These are phyloP conservation scores for Troides aeacus DNA, from an alignment of 2,888 invertebrate species.

Conservation along the genomic window DNA sequence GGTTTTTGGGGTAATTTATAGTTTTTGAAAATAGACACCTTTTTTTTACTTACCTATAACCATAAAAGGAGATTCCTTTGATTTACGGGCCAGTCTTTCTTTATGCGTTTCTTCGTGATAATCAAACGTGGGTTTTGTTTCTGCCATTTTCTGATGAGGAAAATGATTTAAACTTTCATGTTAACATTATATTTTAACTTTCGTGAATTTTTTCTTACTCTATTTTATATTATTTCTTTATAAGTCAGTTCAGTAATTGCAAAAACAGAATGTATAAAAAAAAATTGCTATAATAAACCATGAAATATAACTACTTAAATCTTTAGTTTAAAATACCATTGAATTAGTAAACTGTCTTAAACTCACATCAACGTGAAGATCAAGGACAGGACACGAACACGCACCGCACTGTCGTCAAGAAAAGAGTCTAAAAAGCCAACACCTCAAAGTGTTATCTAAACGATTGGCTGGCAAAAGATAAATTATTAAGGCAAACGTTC, in stretches of 20 bases:
- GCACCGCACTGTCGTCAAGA: conserved; percentile 2
- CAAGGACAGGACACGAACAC: conserved; percentile 11
- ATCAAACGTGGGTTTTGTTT: conserved; percentile 63
- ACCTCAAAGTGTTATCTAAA: conserved; percentile 4
- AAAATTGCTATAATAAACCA: background rate
- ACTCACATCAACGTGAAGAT: conserved; percentile 20
- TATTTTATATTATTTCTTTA: no score
- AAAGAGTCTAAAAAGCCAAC: background rate
- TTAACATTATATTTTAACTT: background rate
- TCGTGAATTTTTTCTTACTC: background rate
- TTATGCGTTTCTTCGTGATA: conserved; percentile 79
- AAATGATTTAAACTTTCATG: background rate
- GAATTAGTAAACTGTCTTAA: background rate
- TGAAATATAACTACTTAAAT: background rate
- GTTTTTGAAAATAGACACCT: background rate
- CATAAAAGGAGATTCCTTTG: conserved; percentile 87
- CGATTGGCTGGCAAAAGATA: background rate
- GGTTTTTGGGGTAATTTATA: background rate
- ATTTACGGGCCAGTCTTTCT: conserved; percentile 80
- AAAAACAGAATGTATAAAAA: background rate
- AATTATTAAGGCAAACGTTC: conserved; percentile 7
- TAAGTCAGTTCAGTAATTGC: background rate
- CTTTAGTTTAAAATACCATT: background rate
- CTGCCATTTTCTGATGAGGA: conserved; percentile 47
- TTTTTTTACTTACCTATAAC: conserved; percentile 79